These are phyloP conservation scores for Uloborus diversus DNA, from an alignment of 1,140 invertebrate species.

Conservation along the genomic window DNA sequence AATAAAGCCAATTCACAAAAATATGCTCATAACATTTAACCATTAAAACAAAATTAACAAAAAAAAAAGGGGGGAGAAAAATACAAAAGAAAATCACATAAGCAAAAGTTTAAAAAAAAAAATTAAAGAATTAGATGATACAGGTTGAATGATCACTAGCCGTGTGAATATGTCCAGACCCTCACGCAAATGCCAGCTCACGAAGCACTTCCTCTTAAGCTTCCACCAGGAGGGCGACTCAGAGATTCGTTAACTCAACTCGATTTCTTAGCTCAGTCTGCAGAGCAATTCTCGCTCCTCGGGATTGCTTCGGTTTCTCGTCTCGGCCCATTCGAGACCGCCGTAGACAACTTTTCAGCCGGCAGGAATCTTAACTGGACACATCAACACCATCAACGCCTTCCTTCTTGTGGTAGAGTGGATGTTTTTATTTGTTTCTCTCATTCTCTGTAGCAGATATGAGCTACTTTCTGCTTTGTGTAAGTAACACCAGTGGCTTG, in stretches of 20 bases:
- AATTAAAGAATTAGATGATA: no score
- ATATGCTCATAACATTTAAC: not conserved
- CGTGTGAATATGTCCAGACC: slow-evolving; percentile 44
- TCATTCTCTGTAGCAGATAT: slow-evolving; percentile 50
- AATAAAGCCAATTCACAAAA: no score
- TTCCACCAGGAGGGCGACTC: not conserved
- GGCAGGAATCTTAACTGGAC: slow-evolving; percentile 54
- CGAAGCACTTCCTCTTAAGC: not conserved
- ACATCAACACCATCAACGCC: slow-evolving; percentile 54
- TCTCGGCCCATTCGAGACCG: not conserved
- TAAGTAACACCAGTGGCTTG: slow-evolving; percentile 49
- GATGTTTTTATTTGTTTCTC: slow-evolving; percentile 44
- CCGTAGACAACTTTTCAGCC: slow-evolving; percentile 14
- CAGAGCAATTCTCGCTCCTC: slow-evolving; percentile 7
- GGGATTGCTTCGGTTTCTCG: not conserved
- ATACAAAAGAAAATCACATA: not conserved
- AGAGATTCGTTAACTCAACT: slow-evolving; percentile 5
- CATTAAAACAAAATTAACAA: not conserved
- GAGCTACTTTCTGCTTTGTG: slow-evolving; percentile 46
- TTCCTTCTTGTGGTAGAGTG: slow-evolving; percentile 46
- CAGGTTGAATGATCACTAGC: slow-evolving; percentile 29
- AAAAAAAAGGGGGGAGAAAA: not conserved
- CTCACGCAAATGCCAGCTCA: slow-evolving; percentile 15
- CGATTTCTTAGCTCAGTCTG: not conserved
- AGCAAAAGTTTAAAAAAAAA: not conserved